Conservation (phyloP, 1,140 invertebrate genomes). For the Branchinecta lindahli region DNA sequence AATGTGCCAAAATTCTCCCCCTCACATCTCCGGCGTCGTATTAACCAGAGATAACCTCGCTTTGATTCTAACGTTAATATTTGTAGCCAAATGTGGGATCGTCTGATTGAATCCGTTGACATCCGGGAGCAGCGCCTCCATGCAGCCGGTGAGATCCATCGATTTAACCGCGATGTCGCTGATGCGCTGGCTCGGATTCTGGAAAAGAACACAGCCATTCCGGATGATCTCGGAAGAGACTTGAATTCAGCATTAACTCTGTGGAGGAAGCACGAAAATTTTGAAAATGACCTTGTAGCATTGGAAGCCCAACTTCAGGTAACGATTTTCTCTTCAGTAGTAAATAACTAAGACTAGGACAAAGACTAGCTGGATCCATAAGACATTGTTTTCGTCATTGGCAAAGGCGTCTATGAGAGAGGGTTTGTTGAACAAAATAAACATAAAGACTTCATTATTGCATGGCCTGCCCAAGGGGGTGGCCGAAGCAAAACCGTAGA, state of each 20-base stretch:
- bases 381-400: too few species aligned
- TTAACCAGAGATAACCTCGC: too few species aligned
- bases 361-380: too few species aligned
- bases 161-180: constrained; percentile 88
- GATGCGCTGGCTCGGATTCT: constrained; percentile 79
- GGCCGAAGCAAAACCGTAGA: too few species aligned
- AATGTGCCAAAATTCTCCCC: too few species aligned
- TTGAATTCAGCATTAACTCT: constrained; percentile 69
- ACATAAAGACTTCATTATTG: too few species aligned
- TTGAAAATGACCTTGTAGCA: constrained; percentile 86
- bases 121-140: constrained; percentile 66
- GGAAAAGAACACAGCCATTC: constrained; percentile 66
- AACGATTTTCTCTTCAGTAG: constrained; percentile 3
- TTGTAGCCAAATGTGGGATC: constrained; percentile 65
- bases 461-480: too few species aligned
- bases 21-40: too few species aligned
- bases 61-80: not conserved
- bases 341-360: not conserved
- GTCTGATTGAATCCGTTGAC: constrained; percentile 66
- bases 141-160: constrained; percentile 87
- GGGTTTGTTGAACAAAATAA: too few species aligned
- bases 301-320: constrained; percentile 77
- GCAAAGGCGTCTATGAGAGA: too few species aligned
- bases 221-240: constrained; percentile 70
- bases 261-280: constrained; percentile 74